These are phyloP conservation scores for Agonopterix arenella DNA, from an alignment of 2,888 invertebrate species.

Conservation along the genomic window DNA sequence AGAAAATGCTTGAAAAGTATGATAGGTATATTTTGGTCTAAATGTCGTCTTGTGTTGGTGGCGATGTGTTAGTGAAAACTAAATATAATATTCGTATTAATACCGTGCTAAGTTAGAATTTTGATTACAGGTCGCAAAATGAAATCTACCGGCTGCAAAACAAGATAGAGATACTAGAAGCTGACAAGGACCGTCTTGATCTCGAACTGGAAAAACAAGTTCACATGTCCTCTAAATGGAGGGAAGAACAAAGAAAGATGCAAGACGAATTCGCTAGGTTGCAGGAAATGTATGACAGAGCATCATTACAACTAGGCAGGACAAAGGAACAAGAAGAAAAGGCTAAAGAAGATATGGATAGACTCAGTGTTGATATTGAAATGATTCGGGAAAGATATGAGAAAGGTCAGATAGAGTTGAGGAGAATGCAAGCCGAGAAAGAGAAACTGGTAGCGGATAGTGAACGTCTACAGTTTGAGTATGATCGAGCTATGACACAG, in stretches of 20 bases:
- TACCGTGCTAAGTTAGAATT: constrained; percentile 6
- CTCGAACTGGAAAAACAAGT: constrained; percentile 92
- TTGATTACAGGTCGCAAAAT: constrained; percentile 85
- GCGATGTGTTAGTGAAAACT: constrained; percentile 28
- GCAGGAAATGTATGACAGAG: constrained; percentile 93
- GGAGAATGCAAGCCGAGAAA: constrained; percentile 88
- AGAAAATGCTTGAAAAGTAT: constrained; percentile 94
- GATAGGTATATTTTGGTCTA: constrained; percentile 80
- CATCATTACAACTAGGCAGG: constrained; percentile 88
- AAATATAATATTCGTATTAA: constrained; percentile 11
- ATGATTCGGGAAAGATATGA: constrained; percentile 93
- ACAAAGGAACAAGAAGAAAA: constrained; percentile 95
- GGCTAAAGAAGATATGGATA: constrained; percentile 89
- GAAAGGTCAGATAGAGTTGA: constrained; percentile 89
- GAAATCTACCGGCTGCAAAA: constrained; percentile 93
- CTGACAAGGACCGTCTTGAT: constrained; percentile 90
- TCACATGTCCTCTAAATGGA: constrained; percentile 85
- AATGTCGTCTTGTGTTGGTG: constrained; percentile 65
- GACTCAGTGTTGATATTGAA: constrained; percentile 87
- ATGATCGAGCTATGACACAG: constrained; percentile 91
- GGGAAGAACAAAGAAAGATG: constrained; percentile 90
- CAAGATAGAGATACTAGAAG: constrained; percentile 90
- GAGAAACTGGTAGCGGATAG: constrained; percentile 91
- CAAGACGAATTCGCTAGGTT: constrained; percentile 91
- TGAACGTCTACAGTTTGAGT: constrained; percentile 89